Evolutionary conservation across 1,140 invertebrate genomes (phyloP).

Genomic region (Pantala flavescens): DNA sequence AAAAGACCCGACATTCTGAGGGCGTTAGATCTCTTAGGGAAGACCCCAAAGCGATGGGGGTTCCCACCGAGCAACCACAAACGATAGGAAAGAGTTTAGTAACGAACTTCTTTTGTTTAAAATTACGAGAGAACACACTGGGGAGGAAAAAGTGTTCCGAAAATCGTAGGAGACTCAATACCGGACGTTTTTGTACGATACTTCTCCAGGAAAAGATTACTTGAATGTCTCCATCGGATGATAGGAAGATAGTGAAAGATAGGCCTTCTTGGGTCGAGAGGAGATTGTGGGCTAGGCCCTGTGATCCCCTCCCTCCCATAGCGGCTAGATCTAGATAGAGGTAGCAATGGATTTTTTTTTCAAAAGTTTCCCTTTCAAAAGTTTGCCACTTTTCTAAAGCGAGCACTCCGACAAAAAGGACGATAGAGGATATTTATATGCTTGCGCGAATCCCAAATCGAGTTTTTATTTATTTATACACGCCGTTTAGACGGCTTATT

Average conservation of each 20-base stretch:
- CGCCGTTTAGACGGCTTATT: background rate
- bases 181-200: too few species aligned
- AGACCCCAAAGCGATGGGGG: too few species aligned
- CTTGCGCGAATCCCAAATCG: background rate
- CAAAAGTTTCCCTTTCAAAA: constrained; percentile 4
- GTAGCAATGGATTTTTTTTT: background rate
- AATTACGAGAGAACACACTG: background rate
- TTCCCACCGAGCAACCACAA: too few species aligned
- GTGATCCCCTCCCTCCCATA: background rate
- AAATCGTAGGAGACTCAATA: too few species aligned
- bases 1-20: too few species aligned
- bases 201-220: too few species aligned
- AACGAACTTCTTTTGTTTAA: background rate
- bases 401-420: constrained; percentile 18
- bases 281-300: too few species aligned
- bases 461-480: background rate
- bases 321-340: background rate
- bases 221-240: too few species aligned
- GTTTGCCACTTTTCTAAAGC: constrained; percentile 21
- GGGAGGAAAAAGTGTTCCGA: background rate
- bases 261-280: too few species aligned
- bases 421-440: background rate
- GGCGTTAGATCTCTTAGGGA: too few species aligned
- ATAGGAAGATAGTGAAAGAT: too few species aligned
- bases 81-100: too few species aligned